Base-by-base conservation (phyloP, 2,888 invertebrate genomes). In the Drosophila meridionalis region DNA sequence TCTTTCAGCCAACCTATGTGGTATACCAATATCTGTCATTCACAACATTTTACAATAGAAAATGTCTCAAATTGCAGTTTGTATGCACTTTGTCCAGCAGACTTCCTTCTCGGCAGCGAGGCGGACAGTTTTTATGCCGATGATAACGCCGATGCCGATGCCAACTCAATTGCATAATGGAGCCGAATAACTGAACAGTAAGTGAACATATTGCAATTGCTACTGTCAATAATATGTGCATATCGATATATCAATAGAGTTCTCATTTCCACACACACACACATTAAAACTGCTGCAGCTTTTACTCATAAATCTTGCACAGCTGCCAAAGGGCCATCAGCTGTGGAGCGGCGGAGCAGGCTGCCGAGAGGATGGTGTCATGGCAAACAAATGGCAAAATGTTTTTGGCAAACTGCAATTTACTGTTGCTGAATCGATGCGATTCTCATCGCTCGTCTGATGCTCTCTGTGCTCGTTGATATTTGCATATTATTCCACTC, bases 401-500 rank as follows among this genome's bases (percentile, higher is more conserved):
- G 80, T 86, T 88, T 85, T 85, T 85, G 87, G 80, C 83, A 83
- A 85, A 86, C 83, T 85, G 88, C 88, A 84, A 83, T 84, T 84
- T 84, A 84, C 83, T 87, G 85, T 67, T 40, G 73, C 67, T 72
- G 20, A 72, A 82, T 73, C 70, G 63, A 66, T 34, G 32, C 32
- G n/a, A n/a, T 70, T 55, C 68, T 50, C 68, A 61, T 70, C 20
- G 58, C 53, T 59, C 69, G 61, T 69, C 65, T 52, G 20, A 20
- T 20, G 20, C 40, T 69, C 43, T 20, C 9, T 0, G 7, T 20
- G 60, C 74, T 56, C 43, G 36, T 81, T 65, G 76, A 81, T 79
- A 88, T 86, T 86, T 86, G 87, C 89, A 89, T 86, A 89, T 89
- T 88, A 86, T 89, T 82, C 78, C 82, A 86, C 87, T 86, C 85